Base-by-base conservation (phyloP, 2,113 vertebrate genomes). In the Uria lomvia region DNA sequence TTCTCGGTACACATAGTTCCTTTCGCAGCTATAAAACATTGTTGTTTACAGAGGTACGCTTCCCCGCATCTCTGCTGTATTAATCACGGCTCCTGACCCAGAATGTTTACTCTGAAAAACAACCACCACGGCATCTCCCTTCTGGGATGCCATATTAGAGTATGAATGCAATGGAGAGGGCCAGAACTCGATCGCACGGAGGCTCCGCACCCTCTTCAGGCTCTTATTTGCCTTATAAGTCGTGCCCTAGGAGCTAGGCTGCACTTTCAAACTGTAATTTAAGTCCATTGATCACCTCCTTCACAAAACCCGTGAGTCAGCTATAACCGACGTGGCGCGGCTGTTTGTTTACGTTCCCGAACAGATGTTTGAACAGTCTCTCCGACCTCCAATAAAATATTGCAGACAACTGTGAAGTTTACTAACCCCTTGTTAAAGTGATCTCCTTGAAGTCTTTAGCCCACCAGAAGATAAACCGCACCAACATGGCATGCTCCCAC, bases 381-480 rank as follows among this genome's bases (percentile, higher is more conserved):
- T 92, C 81, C 89, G 84, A 40, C 91, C 63, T 49, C 94, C 93
- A 92, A 78, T 97, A 91, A 97, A 97, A 95, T 76, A 83, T 42
- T 59, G 36, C 81, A 96, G 96, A 97, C 97, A 97, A 94, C 92
- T 97, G 97, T 96, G 95, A 97, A 94, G 95, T 97, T 98, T 97
- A 95, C 94, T 95, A 96, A 96, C 84, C 87, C 91, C 96, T 97
- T 94, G 92, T 97, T 97, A 97, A 98, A 97, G 89, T 47, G 78
- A 96, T 96, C 86, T 92, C 81, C 90, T 95, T 94, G 80, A 97
- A 94, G 94, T 93, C 68, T 53, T 75, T 60, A 80, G 72, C 91
- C 95, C 94, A 62, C 60, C 91, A 97, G 89, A 50, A 95, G 94
- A 96, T 93, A 86, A 96, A 95, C 94, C 86, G 66, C 56, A 86